Percentiles rank a stretch among this genome's conserved stretches.
phyloP scores from a whole-genome alignment of 2,888 invertebrate genomes.

The Halictus quadricinctus region DNA sequence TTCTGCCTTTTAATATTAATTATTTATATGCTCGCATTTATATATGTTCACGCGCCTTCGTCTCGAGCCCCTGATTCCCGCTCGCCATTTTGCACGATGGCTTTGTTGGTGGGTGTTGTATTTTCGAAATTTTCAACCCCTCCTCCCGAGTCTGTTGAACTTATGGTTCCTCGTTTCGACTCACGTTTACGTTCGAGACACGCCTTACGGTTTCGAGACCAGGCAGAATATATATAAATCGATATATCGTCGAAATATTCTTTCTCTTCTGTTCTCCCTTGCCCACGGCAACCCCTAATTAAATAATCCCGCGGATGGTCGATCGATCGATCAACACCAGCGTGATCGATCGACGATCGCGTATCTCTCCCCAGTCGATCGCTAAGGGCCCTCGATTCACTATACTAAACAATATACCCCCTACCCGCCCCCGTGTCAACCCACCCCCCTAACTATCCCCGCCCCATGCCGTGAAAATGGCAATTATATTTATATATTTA shows the following conservation, averaged over 20 bases:
- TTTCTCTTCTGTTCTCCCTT: conserved; percentile 1
- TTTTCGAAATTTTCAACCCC: background rate
- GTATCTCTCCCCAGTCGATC: conserved; percentile 4
- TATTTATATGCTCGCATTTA: conserved; percentile 58
- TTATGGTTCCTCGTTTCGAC: background rate
- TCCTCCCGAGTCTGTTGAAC: background rate
- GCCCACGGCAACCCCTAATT: conserved; percentile 52
- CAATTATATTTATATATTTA: conserved; percentile 62
- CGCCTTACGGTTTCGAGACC: conserved; percentile 51
- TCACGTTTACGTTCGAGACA: background rate
- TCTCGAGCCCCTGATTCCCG: conserved; percentile 18
- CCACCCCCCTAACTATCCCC: conserved; percentile 35
- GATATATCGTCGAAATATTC: conserved; percentile 71
- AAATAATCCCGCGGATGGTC: conserved; percentile 63
- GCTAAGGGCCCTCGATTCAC: conserved; percentile 29
- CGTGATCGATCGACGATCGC: conserved; percentile 59
- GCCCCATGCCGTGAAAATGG: conserved; percentile 50
- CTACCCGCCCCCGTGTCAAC: background rate
- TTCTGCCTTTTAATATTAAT: conserved; percentile 53
- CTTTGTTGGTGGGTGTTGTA: background rate
- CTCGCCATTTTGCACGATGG: background rate
- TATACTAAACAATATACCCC: conserved; percentile 39
- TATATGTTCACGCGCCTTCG: conserved; percentile 49
- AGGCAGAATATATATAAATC: conserved; percentile 60
- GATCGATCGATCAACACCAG: conserved; percentile 61